phyloP scores from a whole-genome alignment of 2,113 vertebrate species.

The Hassar affinis region DNA sequence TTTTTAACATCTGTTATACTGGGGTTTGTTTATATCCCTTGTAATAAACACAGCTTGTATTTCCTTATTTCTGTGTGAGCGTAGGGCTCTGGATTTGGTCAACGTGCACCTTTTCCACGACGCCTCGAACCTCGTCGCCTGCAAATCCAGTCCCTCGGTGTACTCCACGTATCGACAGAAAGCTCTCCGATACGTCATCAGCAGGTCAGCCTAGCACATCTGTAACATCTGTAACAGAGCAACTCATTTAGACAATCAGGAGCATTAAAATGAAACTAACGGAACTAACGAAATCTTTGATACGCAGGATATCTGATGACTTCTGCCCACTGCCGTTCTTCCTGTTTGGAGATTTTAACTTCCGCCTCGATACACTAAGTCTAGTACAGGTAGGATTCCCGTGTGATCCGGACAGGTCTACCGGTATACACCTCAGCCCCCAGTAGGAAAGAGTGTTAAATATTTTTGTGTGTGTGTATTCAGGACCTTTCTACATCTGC shows the following conservation, averaged over 20 bases:
- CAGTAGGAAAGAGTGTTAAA: background rate
- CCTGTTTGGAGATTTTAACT: slow-evolving; percentile 82
- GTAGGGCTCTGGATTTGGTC: slow-evolving; percentile 77
- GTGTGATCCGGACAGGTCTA: background rate
- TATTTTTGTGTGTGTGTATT: background rate
- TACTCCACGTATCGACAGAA: slow-evolving; percentile 76
- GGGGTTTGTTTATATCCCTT: no score
- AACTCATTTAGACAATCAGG: background rate
- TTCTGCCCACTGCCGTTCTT: slow-evolving; percentile 70
- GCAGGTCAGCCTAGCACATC: slow-evolving; percentile 62
- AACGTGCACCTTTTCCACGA: slow-evolving; percentile 83
- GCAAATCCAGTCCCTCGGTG: slow-evolving; percentile 75
- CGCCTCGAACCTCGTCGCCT: slow-evolving; percentile 80
- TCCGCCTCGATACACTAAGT: slow-evolving; percentile 73
- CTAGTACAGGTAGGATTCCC: slow-evolving; percentile 69
- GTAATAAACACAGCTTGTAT: no score
- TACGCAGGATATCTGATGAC: slow-evolving; percentile 62
- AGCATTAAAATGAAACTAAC: background rate
- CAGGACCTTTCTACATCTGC: slow-evolving; percentile 71
- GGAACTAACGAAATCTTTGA: background rate
- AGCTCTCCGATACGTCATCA: slow-evolving; percentile 74
- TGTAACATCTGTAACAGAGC: background rate
- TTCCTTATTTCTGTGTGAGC: slow-evolving; percentile 12
- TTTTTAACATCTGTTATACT: no score
- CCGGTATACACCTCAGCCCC: background rate